Base-by-base conservation (phyloP, 2,888 invertebrate genomes). In the Odontothrips loti region DNA sequence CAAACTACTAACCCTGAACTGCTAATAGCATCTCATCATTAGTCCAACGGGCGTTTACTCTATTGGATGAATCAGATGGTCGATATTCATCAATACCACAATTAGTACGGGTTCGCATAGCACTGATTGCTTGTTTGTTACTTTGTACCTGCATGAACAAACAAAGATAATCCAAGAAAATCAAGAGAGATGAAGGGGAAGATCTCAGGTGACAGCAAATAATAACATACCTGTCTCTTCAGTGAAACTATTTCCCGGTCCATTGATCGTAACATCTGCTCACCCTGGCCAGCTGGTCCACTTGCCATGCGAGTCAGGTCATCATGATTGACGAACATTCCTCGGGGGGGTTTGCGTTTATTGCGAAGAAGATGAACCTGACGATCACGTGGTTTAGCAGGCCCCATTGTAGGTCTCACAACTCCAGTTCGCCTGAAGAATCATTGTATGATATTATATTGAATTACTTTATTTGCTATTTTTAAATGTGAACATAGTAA, bases 321-420 rank as follows among this genome's bases (percentile, higher is more conserved):
- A 89, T 98, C 98, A 89, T 97, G 95, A 91, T 96, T 97, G 90
- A 98, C 95, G 91, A 96, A 96, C 94, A 98, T 97, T 89, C 98
- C 98, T 86, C 95, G 94, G 83, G 98, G 98, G 86, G 98, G 95
- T 88, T 95, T 95, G 87, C 96, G 93, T 86, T 91, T 90, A 86
- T 89, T 89, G 34, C 86, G 86, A 58, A 86, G 84, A 47, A 86
- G 83, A 80, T 85, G 85, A 58, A 84, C 84, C 80, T 86, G 89
- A 85, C 91, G 84, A 81, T 85, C 85, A n/a, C 85, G 84, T 23
- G 84, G 89, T 84, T 89, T 88, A 12, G 85, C 85, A 83, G 92
- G 93, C 85, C 94, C 94, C 87, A 93, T 92, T 86, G 94, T 93
- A 86, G 95, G 95, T 86, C 95, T 90, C 89, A 93, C 91, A 87